phyloP scores from a whole-genome alignment of 1,140 invertebrate species.

The Lasioglossum albipes region DNA sequence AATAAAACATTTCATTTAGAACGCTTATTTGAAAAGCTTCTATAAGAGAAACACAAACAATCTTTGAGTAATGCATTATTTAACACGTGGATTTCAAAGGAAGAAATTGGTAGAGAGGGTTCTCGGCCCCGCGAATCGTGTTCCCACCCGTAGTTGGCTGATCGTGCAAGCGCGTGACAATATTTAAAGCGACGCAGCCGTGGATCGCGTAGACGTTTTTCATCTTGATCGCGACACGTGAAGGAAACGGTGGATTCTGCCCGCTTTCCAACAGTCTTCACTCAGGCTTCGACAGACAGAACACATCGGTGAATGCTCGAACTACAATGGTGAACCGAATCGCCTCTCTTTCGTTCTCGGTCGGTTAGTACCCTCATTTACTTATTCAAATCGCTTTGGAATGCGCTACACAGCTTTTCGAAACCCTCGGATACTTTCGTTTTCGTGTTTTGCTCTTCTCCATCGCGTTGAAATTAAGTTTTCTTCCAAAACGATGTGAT shows the following conservation, averaged over 20 bases:
- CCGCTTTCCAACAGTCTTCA: slow-evolving; percentile 22
- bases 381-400: background rate
- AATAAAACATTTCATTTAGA: too few species aligned
- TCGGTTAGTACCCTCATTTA: slow-evolving; percentile 47
- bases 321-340: slow-evolving; percentile 57
- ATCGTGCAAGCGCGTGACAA: slow-evolving; percentile 57
- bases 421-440: too few species aligned
- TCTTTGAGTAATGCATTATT: background rate
- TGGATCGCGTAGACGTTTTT: slow-evolving; percentile 39
- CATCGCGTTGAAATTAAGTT: too few species aligned
- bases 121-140: slow-evolving; percentile 28
- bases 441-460: too few species aligned
- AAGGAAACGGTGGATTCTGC: slow-evolving; percentile 37
- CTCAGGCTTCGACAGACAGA: background rate
- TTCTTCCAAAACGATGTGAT: too few species aligned
- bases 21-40: too few species aligned
- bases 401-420: too few species aligned
- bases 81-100: background rate
- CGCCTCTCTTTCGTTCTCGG: slow-evolving; percentile 43
- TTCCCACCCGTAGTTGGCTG: background rate
- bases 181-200: slow-evolving; percentile 58
- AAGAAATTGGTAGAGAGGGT: slow-evolving; percentile 15
- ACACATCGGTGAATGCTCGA: background rate
- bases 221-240: slow-evolving; percentile 19
- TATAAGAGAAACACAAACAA: too few species aligned